Evolutionary conservation across 2,888 invertebrate genomes (phyloP), one percentile per base, ranked within the genome.

Genomic region (Incurvaria masculella): DNA sequence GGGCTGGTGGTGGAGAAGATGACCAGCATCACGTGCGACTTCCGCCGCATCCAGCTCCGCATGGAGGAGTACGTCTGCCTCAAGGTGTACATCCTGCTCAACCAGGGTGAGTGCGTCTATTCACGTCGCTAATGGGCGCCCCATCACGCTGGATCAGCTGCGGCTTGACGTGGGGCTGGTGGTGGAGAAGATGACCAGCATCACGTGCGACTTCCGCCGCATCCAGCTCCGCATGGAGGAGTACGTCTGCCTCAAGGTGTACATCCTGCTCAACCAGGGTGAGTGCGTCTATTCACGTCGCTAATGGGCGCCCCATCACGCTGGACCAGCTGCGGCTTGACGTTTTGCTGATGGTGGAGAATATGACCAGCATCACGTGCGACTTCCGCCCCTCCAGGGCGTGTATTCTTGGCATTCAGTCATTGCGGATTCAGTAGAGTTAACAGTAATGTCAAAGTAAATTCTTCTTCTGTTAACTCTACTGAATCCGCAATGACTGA

Each of bases 1-100:
- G 96, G 97, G 6, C 85, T 91, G 55, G 92, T 98, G 84, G 95
- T 98, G 54, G 94, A 95, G 73, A 93, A 94, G 75, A 94, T 98
- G 81, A 97, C 97, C 26, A 90, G 93, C 65, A 93, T 98, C 60
- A 94, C 97, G 49, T 86, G 94, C 63, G 92, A 93, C 81, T 97
- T 98, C 75, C 86, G 94, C 56, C 86, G 91, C 62, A 90, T 97
- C 63, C 90, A 91, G 65, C 86, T 98, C 51, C 85, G 92, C 59
- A 91, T 94, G 88, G 96, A 97, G 74, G 97, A 98, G 69, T 97
- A 97, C 71, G 97, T 97, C 66, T 97, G 97, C 76, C 87, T 98
- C 62, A 97, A 98, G 83, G 96, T 97, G 68, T 96, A 98, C 81
- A 94, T 96, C 65, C 88, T 98, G 81, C 84, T 98, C 60, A 94